Conservation (phyloP, 2,113 vertebrate genomes). For the Mesembrinibis cayennensis region DNA sequence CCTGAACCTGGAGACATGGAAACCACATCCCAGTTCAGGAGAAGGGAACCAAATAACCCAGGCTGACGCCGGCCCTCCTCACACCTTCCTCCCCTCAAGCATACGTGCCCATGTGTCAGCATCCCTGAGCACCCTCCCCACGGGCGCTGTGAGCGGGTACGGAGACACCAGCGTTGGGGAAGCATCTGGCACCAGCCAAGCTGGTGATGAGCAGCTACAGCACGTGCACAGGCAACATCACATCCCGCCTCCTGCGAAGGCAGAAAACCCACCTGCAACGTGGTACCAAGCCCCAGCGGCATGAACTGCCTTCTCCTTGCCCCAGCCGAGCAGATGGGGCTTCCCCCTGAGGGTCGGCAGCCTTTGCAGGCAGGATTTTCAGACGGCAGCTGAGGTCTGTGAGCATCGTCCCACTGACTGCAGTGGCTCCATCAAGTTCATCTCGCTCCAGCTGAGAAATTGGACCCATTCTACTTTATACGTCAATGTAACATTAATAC, state of each 20-base stretch:
- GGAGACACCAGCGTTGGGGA: accelerated
- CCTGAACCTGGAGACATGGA: not conserved
- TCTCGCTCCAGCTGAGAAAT: constrained; percentile 47
- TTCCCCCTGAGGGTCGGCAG: not conserved
- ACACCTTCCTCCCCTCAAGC: not conserved
- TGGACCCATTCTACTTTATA: constrained; percentile 47
- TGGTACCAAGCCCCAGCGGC: not conserved
- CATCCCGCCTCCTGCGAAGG: not conserved
- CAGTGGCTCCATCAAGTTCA: constrained; percentile 37
- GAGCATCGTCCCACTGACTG: not conserved
- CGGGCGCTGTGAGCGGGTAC: accelerated
- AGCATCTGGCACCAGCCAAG: not conserved
- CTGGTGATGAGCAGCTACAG: not conserved
- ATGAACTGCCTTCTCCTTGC: not conserved
- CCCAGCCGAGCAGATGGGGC: not conserved
- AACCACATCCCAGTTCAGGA: not conserved
- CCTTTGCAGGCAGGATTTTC: not conserved
- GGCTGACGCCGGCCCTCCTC: not conserved
- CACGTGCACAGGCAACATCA: not conserved
- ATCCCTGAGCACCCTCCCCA: not conserved
- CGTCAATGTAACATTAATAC: constrained; percentile 48
- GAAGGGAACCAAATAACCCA: not conserved
- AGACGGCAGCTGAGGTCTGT: constrained; percentile 22
- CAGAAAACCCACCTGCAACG: not conserved
- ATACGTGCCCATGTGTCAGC: not conserved